phyloP scores from a whole-genome alignment of 2,888 invertebrate species.

The Lasioglossum zephyrum region DNA sequence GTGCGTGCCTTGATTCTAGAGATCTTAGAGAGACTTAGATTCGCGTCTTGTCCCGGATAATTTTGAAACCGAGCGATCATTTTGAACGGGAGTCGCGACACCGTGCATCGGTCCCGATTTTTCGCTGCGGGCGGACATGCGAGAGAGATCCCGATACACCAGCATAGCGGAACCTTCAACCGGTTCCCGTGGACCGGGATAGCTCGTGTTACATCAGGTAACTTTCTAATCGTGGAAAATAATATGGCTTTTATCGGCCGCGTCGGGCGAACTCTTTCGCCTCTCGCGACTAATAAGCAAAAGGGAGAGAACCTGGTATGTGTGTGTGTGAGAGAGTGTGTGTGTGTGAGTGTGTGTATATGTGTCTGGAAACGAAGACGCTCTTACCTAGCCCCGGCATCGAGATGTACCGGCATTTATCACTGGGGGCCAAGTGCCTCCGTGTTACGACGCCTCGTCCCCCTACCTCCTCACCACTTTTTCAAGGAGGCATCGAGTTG shows the following conservation, averaged over 20 bases:
- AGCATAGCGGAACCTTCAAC: constrained; percentile 49
- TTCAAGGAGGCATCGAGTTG: constrained; percentile 14
- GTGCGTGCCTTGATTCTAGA: no score
- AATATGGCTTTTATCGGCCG: constrained; percentile 48
- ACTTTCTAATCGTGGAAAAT: constrained; percentile 59
- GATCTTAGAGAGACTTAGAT: not conserved
- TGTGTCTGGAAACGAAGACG: not conserved
- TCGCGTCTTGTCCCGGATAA: not conserved
- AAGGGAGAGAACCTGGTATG: not conserved
- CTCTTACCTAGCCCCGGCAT: not conserved
- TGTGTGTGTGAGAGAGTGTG: no score
- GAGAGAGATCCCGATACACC: constrained; percentile 19
- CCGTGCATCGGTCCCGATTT: constrained; percentile 9
- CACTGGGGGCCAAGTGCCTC: constrained; percentile 12
- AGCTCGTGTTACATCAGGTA: constrained; percentile 41
- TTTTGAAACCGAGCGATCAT: not conserved
- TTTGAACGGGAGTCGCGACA: not conserved
- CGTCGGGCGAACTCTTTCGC: constrained; percentile 40
- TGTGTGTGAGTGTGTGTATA: no score
- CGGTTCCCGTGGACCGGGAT: constrained; percentile 43
- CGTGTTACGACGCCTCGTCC: constrained; percentile 9
- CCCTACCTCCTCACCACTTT: not conserved
- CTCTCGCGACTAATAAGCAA: constrained; percentile 10
- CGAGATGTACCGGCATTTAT: constrained; percentile 28
- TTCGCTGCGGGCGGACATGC: constrained; percentile 1